Conservation (phyloP, 2,797 vertebrate species). For the Crenichthys baileyi region DNA sequence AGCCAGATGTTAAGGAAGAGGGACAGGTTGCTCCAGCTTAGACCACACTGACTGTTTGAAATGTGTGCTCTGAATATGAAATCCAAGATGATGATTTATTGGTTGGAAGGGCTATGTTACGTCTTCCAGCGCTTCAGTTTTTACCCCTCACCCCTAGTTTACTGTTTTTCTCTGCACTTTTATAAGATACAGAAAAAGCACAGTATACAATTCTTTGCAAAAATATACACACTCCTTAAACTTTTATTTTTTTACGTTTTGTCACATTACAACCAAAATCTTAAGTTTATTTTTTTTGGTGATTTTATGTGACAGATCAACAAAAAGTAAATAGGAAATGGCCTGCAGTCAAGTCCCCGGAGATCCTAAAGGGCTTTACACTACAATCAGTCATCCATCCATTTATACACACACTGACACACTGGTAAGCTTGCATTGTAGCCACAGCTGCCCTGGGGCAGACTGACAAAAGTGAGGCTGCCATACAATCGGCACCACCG, state of each 20-base stretch:
- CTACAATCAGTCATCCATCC: too few species aligned
- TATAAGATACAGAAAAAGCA: neutral
- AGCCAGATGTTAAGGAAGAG: constrained; percentile 64
- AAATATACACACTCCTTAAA: neutral
- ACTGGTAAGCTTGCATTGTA: too few species aligned
- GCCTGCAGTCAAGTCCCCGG: too few species aligned
- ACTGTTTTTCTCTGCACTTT: neutral
- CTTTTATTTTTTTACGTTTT: neutral
- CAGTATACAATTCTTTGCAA: neutral
- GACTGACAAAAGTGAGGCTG: too few species aligned
- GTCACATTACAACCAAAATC: neutral
- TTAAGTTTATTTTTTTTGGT: neutral
- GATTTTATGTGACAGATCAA: neutral
- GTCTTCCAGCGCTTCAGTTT: neutral
- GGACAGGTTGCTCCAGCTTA: constrained; percentile 36
- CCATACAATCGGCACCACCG: too few species aligned
- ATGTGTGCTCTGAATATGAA: constrained; percentile 7
- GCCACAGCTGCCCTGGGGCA: too few species aligned
- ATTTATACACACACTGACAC: too few species aligned
- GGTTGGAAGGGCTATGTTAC: neutral
- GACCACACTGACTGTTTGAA: constrained; percentile 26
- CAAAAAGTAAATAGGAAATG: neutral
- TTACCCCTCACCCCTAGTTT: neutral
- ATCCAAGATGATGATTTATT: constrained; percentile 2
- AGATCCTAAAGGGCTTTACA: too few species aligned